Evolutionary conservation across 1,140 invertebrate genomes (phyloP), one percentile per base, ranked within the genome.

Genomic region (Tetramorium parvispinum): DNA sequence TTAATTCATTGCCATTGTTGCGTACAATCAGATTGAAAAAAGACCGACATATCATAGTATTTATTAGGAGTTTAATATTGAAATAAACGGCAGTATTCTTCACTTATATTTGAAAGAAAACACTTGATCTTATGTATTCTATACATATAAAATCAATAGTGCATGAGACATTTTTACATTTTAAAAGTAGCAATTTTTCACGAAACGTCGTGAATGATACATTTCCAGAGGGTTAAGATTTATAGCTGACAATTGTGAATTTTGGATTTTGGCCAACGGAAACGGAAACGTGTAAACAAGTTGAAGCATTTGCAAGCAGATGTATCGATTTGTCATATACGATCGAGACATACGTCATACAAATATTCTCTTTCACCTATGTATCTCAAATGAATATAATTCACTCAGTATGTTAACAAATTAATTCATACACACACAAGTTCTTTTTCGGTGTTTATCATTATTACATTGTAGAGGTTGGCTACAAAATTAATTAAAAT

Each of bases 221-320:
- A 59, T 83, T 61, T 73, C 21, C 53, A 59, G 13, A 37, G 13
- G 5, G 53, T 24, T 37, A 10, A 27, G 53, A 83, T 83, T 83
- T 83, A 75, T 83, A 75, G 40, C 53, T 75, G 68, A 83, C 79
- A 73, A 83, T 75, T 37, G 79, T 46, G 79, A 83, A 24, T 75
- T 57, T 59, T 75, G 66, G 79, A 83, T 83, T 83, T 75, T 59
- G 79, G 79, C 79, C 68, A 61, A 83, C 79, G 79, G 40, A 83
- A 83, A 59, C 79, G 79, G 68, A 82, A 82, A 46, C 79, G 53
- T 59, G 68, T 83, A 75, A 83, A 83, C 66, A 83, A 83, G 53
- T 49, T 83, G 68, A 46, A 83, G 53, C 79, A 75, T 73, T 83
- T 83, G 53, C 68, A 75, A 83, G 79, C 79, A 83, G 68, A n/a